Conservation (phyloP, 1,140 invertebrate species). For the Heliconius hewitsoni region DNA sequence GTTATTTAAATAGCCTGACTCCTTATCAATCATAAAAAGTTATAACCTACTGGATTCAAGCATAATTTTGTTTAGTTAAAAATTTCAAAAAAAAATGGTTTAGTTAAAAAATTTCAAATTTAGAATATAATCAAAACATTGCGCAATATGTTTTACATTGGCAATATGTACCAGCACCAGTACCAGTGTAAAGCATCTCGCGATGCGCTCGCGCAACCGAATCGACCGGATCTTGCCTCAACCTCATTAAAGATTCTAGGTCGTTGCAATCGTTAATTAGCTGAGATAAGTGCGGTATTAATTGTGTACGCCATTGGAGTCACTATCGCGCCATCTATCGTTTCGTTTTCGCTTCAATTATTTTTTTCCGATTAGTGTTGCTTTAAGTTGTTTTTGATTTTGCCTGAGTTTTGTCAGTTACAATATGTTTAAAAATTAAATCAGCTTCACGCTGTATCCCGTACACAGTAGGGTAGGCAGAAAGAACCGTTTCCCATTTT, state of each 20-base stretch:
- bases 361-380: conserved; percentile 19
- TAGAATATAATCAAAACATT: background rate
- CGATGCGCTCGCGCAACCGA: conserved; percentile 45
- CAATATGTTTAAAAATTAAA: background rate
- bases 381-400: background rate
- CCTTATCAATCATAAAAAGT: too few species aligned
- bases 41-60: too few species aligned
- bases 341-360: conserved; percentile 47
- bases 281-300: conserved; percentile 74
- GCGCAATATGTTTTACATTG: conserved; percentile 13
- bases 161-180: conserved; percentile 19
- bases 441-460: too few species aligned
- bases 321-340: conserved; percentile 67
- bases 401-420: background rate
- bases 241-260: conserved; percentile 79
- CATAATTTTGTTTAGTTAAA: too few species aligned
- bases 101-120: background rate
- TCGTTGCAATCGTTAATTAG: conserved; percentile 78
- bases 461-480: too few species aligned
- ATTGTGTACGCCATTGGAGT: conserved; percentile 73
- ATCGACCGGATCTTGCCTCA: conserved; percentile 70
- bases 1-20: too few species aligned
- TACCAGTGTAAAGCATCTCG: conserved; percentile 33
- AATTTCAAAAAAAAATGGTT: too few species aligned
- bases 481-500: too few species aligned